Conservation (phyloP, 2,113 vertebrate genomes). For the Paradisaea rubra region DNA sequence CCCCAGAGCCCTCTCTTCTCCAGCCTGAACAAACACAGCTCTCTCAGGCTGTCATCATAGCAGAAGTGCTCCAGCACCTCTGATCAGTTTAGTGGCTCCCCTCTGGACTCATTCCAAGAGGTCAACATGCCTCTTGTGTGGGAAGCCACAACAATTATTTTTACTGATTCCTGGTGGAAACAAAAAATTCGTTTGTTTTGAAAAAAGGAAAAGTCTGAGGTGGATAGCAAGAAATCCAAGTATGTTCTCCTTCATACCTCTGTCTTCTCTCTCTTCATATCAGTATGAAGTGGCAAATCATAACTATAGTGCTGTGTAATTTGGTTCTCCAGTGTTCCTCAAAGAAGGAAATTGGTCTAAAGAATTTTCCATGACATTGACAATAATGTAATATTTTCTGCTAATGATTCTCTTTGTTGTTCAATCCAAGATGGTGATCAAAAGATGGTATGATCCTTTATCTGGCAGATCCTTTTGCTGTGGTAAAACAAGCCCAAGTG, state of each 20-base stretch:
- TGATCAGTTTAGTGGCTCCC: neutral
- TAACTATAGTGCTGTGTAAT: neutral
- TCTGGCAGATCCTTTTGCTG: neutral
- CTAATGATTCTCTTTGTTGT: neutral
- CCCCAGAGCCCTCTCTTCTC: too few relatives aligned
- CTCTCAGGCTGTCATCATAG: neutral
- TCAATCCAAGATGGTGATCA: neutral
- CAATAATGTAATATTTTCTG: neutral
- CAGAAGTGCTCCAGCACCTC: neutral
- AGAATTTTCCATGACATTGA: neutral
- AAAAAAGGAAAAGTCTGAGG: neutral
- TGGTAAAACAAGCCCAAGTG: neutral
- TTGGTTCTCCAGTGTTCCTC: neutral
- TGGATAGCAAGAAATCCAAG: neutral
- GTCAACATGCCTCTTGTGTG: neutral
- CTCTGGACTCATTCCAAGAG: neutral
- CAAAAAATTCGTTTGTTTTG: neutral
- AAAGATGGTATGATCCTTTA: neutral
- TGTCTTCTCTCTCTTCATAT: neutral
- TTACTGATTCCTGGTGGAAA: neutral
- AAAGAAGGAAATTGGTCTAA: neutral
- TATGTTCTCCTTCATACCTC: neutral
- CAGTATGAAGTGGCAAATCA: neutral
- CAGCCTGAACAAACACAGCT: neutral
- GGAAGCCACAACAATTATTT: constrained; percentile 8